Evolutionary conservation across 2,113 vertebrate species (phyloP).

Genomic region (Perca fluviatilis): DNA sequence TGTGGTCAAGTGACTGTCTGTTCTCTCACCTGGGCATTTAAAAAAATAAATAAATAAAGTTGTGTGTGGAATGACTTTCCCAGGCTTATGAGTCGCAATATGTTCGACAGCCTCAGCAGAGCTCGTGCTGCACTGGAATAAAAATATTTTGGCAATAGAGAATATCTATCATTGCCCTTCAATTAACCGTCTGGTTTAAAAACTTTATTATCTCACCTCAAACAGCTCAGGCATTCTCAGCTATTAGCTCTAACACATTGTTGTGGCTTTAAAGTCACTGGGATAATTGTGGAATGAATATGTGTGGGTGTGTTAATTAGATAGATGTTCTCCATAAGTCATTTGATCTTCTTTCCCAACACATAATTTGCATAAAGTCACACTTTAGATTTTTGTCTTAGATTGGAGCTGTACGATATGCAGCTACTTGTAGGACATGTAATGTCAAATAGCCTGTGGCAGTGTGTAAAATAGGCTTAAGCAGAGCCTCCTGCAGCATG

Average conservation of each 20-base stretch:
- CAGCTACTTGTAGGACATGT: constrained; percentile 75
- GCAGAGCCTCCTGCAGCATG: constrained; percentile 60
- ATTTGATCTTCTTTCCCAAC: constrained; percentile 36
- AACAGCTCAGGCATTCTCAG: constrained; percentile 10
- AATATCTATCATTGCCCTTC: constrained; percentile 17
- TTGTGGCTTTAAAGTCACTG: constrained; percentile 53
- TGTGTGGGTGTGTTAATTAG: constrained; percentile 61
- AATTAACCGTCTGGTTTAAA: constrained; percentile 32
- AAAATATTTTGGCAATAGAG: constrained; percentile 16
- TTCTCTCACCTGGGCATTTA: constrained; percentile 35
- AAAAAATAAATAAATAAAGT: constrained; percentile 22
- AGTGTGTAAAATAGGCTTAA: constrained; percentile 72
- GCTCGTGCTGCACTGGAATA: constrained; percentile 24
- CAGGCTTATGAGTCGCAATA: constrained; percentile 21
- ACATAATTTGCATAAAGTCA: constrained; percentile 45
- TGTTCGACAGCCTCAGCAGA: background rate
- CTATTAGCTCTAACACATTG: constrained; percentile 24
- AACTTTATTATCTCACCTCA: constrained; percentile 36
- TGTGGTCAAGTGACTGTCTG: constrained; percentile 48
- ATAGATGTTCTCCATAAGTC: constrained; percentile 33
- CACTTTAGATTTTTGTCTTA: constrained; percentile 11
- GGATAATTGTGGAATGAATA: constrained; percentile 52
- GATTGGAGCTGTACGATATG: constrained; percentile 60
- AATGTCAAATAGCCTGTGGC: constrained; percentile 72
- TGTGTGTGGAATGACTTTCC: constrained; percentile 39